Evolutionary conservation across 2,888 invertebrate genomes (phyloP), one percentile per base, ranked within the genome.

Genomic region (Caenorhabditis afra): DNA sequence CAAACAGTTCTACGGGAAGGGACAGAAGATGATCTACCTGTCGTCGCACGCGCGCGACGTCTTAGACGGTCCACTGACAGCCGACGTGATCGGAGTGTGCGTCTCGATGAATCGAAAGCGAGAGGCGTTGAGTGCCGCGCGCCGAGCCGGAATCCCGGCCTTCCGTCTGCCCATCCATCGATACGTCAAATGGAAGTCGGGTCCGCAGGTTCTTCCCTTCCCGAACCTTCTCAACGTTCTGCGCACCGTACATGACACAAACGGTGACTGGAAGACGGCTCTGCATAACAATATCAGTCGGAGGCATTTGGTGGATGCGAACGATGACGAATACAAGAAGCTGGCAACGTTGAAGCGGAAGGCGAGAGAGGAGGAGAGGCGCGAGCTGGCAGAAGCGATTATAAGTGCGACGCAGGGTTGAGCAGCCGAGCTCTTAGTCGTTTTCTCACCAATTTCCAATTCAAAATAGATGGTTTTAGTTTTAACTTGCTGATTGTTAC

Each of bases 211-310:
- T 44, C 29, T 87, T 18, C 85, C 88, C 4, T 76, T 86, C 37
- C 79, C 84, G 14, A 87, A 85, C 64, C 62, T 84, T 16, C 14
- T 84, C 18, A 78, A 82, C 20, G 70, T 85, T 7, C 64, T 88
- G 14, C 80, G 84, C 0, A 73, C 84, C 23, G 85, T 85, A n/a
- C 20, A 80, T 35, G 47, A n/a, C 0, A 86, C 52, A 49, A 83
- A 84, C 8, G 87, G 88, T n/a, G 86, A 88, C 58, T 88, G 88
- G 88, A 57, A 67, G n/a, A 68, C 71, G 18, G 87, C 87, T 4
- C 57, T 88, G 14, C 68, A 79, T 16, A 82, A 83, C 29, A 83
- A 85, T 49, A 82, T 87, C 57, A 68, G 68, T 45, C 58, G 35
- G 53, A 29, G 79, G n/a, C 75, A 80, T 37, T 58, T 80, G 62